phyloP scores from a whole-genome alignment of 2,888 invertebrate genomes.

The Euclidia mi region DNA sequence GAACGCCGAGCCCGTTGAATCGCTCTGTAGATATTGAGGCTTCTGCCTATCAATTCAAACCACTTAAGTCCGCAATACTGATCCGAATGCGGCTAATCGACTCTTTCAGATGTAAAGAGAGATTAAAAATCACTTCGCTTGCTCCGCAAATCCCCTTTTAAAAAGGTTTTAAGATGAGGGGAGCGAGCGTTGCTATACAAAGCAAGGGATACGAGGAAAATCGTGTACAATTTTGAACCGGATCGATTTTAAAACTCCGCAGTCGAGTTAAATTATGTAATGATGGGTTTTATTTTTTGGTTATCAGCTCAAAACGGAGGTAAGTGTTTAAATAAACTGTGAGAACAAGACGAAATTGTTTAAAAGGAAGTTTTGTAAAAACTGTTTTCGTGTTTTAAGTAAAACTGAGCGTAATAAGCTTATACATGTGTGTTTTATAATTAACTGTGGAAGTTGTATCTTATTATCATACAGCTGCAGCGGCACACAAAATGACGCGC shows the following conservation, averaged over 20 bases:
- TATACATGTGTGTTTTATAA: too few relatives aligned
- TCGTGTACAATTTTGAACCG: constrained; percentile 12
- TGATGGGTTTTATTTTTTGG: not conserved
- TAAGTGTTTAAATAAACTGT: too few relatives aligned
- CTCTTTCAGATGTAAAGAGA: constrained; percentile 73
- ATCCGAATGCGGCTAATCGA: constrained; percentile 61
- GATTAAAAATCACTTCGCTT: constrained; percentile 78
- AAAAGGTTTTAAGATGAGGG: constrained; percentile 65
- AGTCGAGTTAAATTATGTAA: constrained; percentile 7
- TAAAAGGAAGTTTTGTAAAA: too few relatives aligned
- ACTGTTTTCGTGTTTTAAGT: too few relatives aligned
- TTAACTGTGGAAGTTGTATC: not conserved
- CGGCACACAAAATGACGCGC: constrained; percentile 24
- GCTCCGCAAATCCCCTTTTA: constrained; percentile 63
- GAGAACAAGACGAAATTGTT: too few relatives aligned
- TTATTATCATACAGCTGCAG: constrained; percentile 43
- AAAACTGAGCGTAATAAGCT: too few relatives aligned
- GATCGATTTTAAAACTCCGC: constrained; percentile 36
- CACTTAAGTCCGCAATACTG: constrained; percentile 24
- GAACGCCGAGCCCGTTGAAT: constrained; percentile 17
- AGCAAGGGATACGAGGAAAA: constrained; percentile 20
- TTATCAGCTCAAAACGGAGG: too few relatives aligned
- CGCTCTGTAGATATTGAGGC: constrained; percentile 4
- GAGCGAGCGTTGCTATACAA: constrained; percentile 47
- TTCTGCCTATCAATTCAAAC: constrained; percentile 17